phyloP scores from a whole-genome alignment of 2,888 invertebrate genomes.

The Drosophila prostipennis region DNA sequence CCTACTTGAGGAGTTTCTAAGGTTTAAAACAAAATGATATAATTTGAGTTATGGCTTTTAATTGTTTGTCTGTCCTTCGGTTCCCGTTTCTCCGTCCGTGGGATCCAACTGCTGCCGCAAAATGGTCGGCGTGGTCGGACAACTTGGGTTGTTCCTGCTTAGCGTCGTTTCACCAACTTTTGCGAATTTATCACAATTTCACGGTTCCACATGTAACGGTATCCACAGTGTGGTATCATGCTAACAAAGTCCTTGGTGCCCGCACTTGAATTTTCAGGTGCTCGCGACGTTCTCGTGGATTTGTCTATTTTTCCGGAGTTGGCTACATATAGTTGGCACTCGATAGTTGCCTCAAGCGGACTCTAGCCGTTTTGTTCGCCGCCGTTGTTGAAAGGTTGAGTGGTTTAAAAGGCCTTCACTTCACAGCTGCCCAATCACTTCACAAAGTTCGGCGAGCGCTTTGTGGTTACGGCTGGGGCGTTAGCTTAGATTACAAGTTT shows the following conservation, averaged over 20 bases:
- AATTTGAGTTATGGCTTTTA: not conserved
- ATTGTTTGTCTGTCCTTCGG: constrained; percentile 17
- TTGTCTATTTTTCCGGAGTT: constrained; percentile 1
- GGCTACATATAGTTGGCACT: constrained; percentile 62
- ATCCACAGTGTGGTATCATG: constrained; percentile 88
- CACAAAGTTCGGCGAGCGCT: not conserved
- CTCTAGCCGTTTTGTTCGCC: constrained; percentile 63
- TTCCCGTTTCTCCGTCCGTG: constrained; percentile 19
- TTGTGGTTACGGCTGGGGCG: not conserved
- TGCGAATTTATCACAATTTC: constrained; percentile 97
- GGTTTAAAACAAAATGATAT: not conserved
- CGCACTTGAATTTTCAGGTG: constrained; percentile 58
- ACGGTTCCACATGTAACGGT: constrained; percentile 96
- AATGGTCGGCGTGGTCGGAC: constrained; percentile 22
- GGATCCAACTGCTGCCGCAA: constrained; percentile 74
- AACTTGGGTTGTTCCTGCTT: constrained; percentile 82
- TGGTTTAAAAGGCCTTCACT: not conserved
- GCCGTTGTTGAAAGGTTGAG: constrained; percentile 55
- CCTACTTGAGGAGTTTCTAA: not conserved
- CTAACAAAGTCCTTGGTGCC: constrained; percentile 84
- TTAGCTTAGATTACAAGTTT: constrained; percentile 3
- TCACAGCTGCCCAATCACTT: constrained; percentile 2
- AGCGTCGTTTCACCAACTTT: constrained; percentile 96
- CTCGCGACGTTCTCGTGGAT: constrained; percentile 1
- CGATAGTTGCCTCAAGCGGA: constrained; percentile 58